Evolutionary conservation across 2,113 vertebrate genomes (phyloP).

Genomic region (Pontoporia blainvillei): DNA sequence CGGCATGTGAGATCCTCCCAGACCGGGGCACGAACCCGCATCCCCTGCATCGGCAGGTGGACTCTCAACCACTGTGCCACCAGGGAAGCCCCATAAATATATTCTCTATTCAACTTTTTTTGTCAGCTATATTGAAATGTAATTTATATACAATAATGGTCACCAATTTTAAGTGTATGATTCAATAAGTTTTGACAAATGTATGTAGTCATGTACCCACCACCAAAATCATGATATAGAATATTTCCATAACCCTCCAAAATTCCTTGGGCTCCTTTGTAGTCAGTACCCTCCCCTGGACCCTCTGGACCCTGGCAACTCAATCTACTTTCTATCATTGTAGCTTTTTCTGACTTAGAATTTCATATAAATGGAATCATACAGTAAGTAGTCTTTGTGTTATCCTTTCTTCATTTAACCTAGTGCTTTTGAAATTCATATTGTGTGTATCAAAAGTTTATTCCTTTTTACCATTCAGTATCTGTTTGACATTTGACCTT

Average conservation of each 20-base stretch:
- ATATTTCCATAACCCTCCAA: background rate
- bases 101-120: background rate
- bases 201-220: background rate
- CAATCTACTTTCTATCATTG: background rate
- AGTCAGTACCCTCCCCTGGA: background rate
- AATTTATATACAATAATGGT: background rate
- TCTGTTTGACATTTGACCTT: background rate
- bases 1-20: too few relatives aligned
- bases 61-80: too few relatives aligned
- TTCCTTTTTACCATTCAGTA: background rate
- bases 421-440: background rate
- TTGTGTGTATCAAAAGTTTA: background rate
- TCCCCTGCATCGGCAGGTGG: too few relatives aligned
- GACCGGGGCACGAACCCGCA: too few relatives aligned
- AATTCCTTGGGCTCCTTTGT: background rate
- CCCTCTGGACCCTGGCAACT: background rate
- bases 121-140: background rate
- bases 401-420: background rate
- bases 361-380: background rate
- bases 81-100: background rate
- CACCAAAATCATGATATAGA: background rate
- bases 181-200: background rate
- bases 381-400: background rate
- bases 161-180: background rate
- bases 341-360: background rate